Evolutionary conservation across 1,140 invertebrate species (phyloP).

Genomic region (Atta texana): DNA sequence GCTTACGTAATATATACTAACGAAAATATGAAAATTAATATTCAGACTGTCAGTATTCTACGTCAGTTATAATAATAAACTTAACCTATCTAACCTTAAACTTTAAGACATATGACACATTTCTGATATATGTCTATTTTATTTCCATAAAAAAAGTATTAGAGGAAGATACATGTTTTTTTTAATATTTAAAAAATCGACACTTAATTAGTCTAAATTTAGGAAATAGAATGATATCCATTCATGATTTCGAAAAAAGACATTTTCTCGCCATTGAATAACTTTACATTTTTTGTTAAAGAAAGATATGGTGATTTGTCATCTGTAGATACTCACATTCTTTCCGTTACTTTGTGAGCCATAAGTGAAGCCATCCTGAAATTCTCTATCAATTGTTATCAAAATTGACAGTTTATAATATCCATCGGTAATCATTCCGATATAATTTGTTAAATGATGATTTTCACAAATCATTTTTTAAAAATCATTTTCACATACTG

Average conservation of each 20-base stretch:
- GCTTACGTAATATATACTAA: too few relatives aligned
- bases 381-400: constrained; percentile 1
- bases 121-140: too few relatives aligned
- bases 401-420: not conserved
- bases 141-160: too few relatives aligned
- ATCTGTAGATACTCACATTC: not conserved
- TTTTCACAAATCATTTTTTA: too few relatives aligned
- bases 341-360: not conserved
- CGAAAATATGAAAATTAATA: too few relatives aligned
- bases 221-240: not conserved
- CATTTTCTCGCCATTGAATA: not conserved
- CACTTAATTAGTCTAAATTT: not conserved
- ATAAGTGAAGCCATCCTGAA: not conserved
- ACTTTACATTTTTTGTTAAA: not conserved
- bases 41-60: too few relatives aligned
- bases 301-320: not conserved
- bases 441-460: not conserved
- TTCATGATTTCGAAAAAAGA: not conserved
- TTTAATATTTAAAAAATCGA: too few relatives aligned
- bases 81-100: too few relatives aligned
- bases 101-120: too few relatives aligned
- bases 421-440: not conserved
- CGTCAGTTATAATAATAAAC: too few relatives aligned
- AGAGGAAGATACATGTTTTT: too few relatives aligned
- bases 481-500: not conserved